Percentiles rank a stretch among this genome's conserved stretches.
These are phyloP conservation scores for Steatornis caripensis DNA, from an alignment of 2,113 vertebrate species.

Conservation along the genomic window DNA sequence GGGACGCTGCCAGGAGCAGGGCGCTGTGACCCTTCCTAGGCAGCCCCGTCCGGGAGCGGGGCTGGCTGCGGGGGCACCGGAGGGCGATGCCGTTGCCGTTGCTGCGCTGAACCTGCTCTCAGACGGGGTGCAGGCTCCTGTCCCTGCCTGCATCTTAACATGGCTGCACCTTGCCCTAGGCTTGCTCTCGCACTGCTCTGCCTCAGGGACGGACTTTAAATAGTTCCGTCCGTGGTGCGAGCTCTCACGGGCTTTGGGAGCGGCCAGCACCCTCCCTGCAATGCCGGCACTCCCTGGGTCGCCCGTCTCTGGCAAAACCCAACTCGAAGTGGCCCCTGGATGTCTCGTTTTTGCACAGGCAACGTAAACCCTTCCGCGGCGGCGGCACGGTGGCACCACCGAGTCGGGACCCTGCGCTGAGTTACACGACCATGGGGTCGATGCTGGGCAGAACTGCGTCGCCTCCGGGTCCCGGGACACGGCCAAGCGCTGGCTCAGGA, in stretches of 20 bases:
- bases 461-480: rapidly evolving
- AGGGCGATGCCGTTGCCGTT: background rate
- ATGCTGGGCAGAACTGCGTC: background rate
- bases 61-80: background rate
- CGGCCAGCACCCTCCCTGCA: background rate
- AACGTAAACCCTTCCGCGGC: too few relatives aligned
- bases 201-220: background rate
- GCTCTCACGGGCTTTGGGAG: background rate
- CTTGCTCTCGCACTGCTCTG: background rate
- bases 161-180: background rate
- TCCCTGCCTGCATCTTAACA: background rate
- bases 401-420: background rate
- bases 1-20: background rate
- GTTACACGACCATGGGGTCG: background rate
- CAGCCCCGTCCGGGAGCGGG: too few relatives aligned
- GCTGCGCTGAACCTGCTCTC: background rate
- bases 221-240: rapidly evolving
- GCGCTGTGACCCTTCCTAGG: too few relatives aligned
- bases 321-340: rapidly evolving
- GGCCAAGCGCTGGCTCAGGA: background rate
- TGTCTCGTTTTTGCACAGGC: rapidly evolving
- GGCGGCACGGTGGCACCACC: too few relatives aligned
- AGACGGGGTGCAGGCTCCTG: too few relatives aligned
- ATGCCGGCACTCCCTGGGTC: background rate
- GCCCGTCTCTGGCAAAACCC: background rate